Evolutionary conservation across 2,888 invertebrate species (phyloP).

Genomic region (Hedychridium roseum): DNA sequence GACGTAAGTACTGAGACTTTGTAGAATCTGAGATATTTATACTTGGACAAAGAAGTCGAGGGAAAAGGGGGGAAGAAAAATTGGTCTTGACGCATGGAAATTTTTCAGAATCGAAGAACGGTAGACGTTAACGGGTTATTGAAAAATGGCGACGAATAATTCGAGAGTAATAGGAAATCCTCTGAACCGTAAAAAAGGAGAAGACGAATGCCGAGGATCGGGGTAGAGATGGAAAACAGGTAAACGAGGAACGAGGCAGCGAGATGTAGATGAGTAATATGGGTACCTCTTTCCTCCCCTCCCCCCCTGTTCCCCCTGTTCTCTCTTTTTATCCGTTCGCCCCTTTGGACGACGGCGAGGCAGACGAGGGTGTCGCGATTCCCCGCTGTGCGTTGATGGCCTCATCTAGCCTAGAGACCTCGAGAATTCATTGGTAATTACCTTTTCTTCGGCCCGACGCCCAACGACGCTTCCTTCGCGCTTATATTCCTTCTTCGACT

Average conservation of each 20-base stretch:
- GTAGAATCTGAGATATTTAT: too few species aligned
- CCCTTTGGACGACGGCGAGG: constrained; percentile 37
- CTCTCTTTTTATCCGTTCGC: too few species aligned
- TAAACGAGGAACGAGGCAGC: constrained; percentile 40
- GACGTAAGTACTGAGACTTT: too few species aligned
- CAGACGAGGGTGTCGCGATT: constrained; percentile 61
- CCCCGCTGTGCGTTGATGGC: constrained; percentile 61
- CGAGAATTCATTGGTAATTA: constrained; percentile 58
- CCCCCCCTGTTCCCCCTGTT: too few species aligned
- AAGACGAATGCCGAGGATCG: constrained; percentile 20
- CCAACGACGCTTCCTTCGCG: constrained; percentile 36
- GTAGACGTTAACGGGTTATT: constrained; percentile 1
- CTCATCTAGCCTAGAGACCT: constrained; percentile 57
- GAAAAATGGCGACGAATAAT: not conserved
- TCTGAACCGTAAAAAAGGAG: constrained; percentile 8
- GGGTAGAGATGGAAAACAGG: constrained; percentile 21
- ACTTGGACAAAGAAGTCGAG: too few species aligned
- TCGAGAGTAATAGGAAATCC: not conserved
- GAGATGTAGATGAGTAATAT: constrained; percentile 62
- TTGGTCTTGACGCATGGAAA: too few species aligned
- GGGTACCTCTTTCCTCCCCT: constrained; percentile 43
- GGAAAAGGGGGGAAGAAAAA: too few species aligned
- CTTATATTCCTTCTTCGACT: too few species aligned
- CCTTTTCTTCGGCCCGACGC: constrained; percentile 51
- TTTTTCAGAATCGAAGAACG: too few species aligned